Evolutionary conservation across 2,888 invertebrate genomes (phyloP), one percentile per base, ranked within the genome.

Genomic region (Apamea anceps): DNA sequence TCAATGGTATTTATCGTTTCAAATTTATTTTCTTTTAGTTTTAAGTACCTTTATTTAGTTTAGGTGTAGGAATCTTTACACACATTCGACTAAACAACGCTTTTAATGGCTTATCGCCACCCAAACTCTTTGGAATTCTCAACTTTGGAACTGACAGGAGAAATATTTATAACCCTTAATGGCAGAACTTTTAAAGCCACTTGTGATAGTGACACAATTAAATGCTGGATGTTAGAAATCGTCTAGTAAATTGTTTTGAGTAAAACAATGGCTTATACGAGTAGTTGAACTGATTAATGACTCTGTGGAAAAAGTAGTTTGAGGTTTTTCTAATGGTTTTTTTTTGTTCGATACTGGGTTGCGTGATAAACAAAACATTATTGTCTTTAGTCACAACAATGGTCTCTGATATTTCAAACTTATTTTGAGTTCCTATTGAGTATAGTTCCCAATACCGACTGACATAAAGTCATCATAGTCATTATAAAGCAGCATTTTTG

Each of bases 1-100:
- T 98, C 96, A 98, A 98, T 98, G 98, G 98, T 98, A 98, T 97
- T 98, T 98, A 97, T 97, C 96, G 96, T 97, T 97, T 97, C 96
- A 96, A 95, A 95, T 97, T 97, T 97, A 96, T 97, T 97, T 97
- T 97, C 94, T 97, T 97, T 97, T 96, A 96, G 94, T 96, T 96
- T 93, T 96, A 96, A 96, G 95, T 94, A 91, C 37, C 60, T 79
- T 76, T 93, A 92, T 93, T 93, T 94, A 92, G 89, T 93, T 93
- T 90, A 90, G 84, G 80, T 85, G 75, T 87, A 81, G 78, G 89
- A 89, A 88, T 82, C 84, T 90, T 84, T 88, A 90, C 88, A 91
- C 79, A 91, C 89, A 84, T 85, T 89, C 89, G 86, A 90, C 88
- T 88, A 79, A 85, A 86, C 80, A 89, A 81, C 80, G 82, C 80